Base-by-base conservation (phyloP, 2,113 vertebrate species). In the Xyrauchen texanus region DNA sequence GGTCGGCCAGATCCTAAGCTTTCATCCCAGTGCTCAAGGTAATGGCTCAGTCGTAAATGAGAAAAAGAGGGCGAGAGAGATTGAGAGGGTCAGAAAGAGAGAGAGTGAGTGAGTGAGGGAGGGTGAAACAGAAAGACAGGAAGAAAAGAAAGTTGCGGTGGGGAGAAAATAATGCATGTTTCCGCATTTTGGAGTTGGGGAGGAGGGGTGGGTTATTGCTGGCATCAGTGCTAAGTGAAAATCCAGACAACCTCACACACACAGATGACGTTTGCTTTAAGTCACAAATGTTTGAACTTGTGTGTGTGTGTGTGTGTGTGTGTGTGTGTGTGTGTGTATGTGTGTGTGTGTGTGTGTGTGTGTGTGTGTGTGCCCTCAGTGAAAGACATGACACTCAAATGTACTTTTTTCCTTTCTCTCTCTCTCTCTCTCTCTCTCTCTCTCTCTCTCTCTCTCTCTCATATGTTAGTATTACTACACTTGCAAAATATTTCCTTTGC, bases 191-290 rank as follows among this genome's bases (percentile, higher is more conserved):
- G 81, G 85, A 34, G 21, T 34, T 34, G 21, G 21, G 21, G 21
- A 34, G 21, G 21, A 34, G 21, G 15, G 45, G 81, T 46, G 86
- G 80, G 70, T 80, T 76, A 76, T 49, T 76, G 44, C 77, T 79
- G 83, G 65, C 49, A 81, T 85, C 7, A 44, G 79, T 11, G 85
- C 81, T 87, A 88, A 91, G 84, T 87, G 83, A 88, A 90, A 89
- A 87, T 81, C 84, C 86, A 86, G 82, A 87, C 52, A 61, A 68
- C 47, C 66, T 57, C 73, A 53, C 65, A 75, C 70, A 66, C 64
- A 78, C 21, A 52, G 61, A 52, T 42, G 61, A 21, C 52, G 15
- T 60, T 49, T 58, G 62, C 57, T 74, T 34, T 34, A 34, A 34
- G 21, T 34, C 21, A 34, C 61, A 64, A 47, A 76, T 4, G 21